Base-by-base conservation (phyloP, 1,140 invertebrate species). In the Drosophila rhopaloa region DNA sequence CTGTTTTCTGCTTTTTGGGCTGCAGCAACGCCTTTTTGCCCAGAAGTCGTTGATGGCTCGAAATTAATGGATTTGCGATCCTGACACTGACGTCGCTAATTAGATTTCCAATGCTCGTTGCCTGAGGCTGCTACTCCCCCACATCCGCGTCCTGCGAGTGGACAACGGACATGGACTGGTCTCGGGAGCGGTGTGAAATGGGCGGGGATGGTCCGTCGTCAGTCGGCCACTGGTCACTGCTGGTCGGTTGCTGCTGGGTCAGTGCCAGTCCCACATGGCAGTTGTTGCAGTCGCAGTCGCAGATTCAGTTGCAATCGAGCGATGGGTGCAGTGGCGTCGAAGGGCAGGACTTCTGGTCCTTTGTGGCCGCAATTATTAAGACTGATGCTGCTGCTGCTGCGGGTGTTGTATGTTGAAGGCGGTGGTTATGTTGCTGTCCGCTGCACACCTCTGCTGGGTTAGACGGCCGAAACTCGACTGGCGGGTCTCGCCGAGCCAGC, bases 401-500 rank as follows among this genome's bases (percentile, higher is more conserved):
- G 6, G 29, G 1, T 32, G 29, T 24, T 51, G 44, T 54, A 55
- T 66, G 62, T 59, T 43, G 41, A 24, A 24, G 24, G 24, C 66
- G 51, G 44, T 67, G 35, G 46, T 55, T 54, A 48, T 19, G 53
- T 24, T 74, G 58, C 51, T 66, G 67, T 65, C 79, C 76, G 68
- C 73, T 80, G 61, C 90, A 80, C 85, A 84, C 90, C 76, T 81
- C 82, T 79, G 90, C 68, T 77, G 86, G 68, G 79, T 74, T 79
- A 58, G 66, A 90, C 90, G 83, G 83, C 81, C 90, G 76, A 91
- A 79, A 90, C 85, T 91, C 85, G 88, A 91, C 90, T 91, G 81
- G 68, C 65, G 40, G 51, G 37, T 46, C 48, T 29, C 46, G 41
- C 35, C 67, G 63, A 59, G 35, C 51, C 24, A 8, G n/a, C 51